Evolutionary conservation across 2,113 vertebrate species (phyloP), one percentile per base, ranked within the genome.

Genomic region (Burhinus oedicnemus): DNA sequence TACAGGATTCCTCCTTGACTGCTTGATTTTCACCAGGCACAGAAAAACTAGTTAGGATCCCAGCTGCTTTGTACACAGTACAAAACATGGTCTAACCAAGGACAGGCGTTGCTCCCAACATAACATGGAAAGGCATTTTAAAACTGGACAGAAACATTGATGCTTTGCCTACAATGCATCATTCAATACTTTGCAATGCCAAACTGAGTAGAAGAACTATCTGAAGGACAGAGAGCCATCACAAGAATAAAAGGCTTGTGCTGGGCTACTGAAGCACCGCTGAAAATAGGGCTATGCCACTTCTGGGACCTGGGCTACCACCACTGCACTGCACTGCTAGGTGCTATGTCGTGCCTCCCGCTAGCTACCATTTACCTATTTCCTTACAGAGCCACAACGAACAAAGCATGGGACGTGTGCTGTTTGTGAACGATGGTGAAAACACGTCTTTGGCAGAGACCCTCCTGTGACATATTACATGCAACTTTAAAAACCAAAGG

Each of bases 401-500:
- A 83, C 49, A 21, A 69, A 54, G 10, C 4, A 30, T 8, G 13
- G 36, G 44, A 52, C 47, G 36, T 71, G 27, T 29, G n/a, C 45
- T 83, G 65, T 52, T 82, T 65, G 40, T 64, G 27, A 71, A 72
- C 44, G 51, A 80, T 2, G 2, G 42, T 61, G 69, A 84, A 90
- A 90, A 68, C 58, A 57, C 0, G 1, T 45, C 26, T 91, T 83
- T 82, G 62, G 32, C 70, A 89, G 58, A 82, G 45, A 23, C 6
- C 9, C 44, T 23, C 9, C 61, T 21, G 12, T 54, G 47, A 51
- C 70, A 49, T 45, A 84, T 42, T 79, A 80, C 34, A 61, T 58
- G 11, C 29, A 89, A 55, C n/a, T 85, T 92, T 30, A 87, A 89
- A 87, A 93, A 95, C 16, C 30, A 72, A 91, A 64, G 29, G 15